Base-by-base conservation (phyloP, 2,888 invertebrate genomes). In the Trichogramma evanescens region DNA sequence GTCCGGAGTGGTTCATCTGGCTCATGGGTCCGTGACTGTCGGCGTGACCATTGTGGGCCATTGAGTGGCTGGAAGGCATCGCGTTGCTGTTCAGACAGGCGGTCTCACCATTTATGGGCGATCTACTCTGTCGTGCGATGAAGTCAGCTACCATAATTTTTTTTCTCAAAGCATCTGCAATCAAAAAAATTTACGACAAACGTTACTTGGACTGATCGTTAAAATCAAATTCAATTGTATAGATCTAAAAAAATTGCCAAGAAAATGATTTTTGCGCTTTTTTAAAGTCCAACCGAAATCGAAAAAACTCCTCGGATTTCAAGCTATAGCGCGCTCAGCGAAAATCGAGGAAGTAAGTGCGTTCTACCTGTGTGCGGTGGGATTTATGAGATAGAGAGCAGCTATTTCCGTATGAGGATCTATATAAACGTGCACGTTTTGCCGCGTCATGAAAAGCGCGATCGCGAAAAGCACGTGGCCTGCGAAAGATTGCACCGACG, bases 81-180 rank as follows among this genome's bases (percentile, higher is more conserved):
- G 69, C 77, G 65, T 68, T 78, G 70, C 77, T 74, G 71, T 88
- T 82, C 71, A 84, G 73, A 70, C 81, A 82, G 70, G 85, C 83
- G 68, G 85, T 82, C 81, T 85, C 85, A 84, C 86, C 85, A 80
- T 85, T 86, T 69, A 85, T 83, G 71, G 85, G 85, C 74, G 85
- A 85, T 77, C 84, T 84, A 81, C 83, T 84, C 69, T 80, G 89
- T 74, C 89, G 88, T 78, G 89, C 82, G 75, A 89, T 88, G 80
- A 90, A 88, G 83, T 91, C 90, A 80, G 90, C 91, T 80, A 91
- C 90, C 89, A 91, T 90, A 84, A 88, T 89, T 77, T 71, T 75
- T 74, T 75, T 74, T 75, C 77, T 78, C 73, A 78, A 70, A 72
- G 73, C 76, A 77, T 77, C 77, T 77, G 73, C 0, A 74, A 76